phyloP scores from a whole-genome alignment of 2,113 vertebrate genomes.

The Craseonycteris thonglongyai region DNA sequence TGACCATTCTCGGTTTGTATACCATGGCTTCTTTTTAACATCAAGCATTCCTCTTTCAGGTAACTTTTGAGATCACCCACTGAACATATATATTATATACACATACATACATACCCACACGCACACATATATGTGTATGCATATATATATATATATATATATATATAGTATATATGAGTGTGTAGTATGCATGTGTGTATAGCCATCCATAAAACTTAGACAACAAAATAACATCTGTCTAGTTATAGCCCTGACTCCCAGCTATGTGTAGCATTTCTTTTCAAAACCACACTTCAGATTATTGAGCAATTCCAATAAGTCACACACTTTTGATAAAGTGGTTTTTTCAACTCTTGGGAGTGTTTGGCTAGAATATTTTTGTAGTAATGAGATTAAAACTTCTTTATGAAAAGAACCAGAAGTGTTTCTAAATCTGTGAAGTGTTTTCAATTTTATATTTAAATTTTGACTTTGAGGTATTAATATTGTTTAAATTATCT shows the following conservation, averaged over 20 bases:
- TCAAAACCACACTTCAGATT: neutral
- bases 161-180: neutral
- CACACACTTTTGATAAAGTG: neutral
- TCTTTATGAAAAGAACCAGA: neutral
- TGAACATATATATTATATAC: neutral
- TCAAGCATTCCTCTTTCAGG: neutral
- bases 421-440: neutral
- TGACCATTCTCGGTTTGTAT: neutral
- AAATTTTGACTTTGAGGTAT: neutral
- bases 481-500: constrained; percentile 33
- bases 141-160: neutral
- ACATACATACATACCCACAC: too few species aligned
- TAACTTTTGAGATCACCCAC: neutral
- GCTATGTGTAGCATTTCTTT: neutral
- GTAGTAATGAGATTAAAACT: neutral
- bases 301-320: neutral
- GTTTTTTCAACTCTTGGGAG: neutral
- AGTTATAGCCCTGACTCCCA: neutral
- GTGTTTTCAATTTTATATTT: neutral
- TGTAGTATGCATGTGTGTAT: neutral
- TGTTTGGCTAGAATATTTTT: neutral
- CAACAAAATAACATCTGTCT: neutral
- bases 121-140: neutral
- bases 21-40: neutral
- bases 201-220: neutral